Conservation (phyloP, 2,113 vertebrate genomes). For the Pheucticus melanocephalus region DNA sequence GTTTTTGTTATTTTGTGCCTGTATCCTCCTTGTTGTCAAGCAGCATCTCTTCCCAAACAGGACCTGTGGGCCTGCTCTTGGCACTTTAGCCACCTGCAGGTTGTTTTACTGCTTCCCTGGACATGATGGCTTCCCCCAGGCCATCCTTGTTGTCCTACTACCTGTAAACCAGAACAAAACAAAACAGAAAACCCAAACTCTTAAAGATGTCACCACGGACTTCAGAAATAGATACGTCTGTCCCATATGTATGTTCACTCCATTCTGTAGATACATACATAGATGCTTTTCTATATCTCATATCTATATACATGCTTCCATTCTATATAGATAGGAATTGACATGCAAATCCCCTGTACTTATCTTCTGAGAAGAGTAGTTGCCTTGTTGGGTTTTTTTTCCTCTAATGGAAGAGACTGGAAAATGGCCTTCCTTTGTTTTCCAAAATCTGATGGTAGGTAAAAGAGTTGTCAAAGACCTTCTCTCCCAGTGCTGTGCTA, state of each 20-base stretch:
- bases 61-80: background rate
- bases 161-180: fast-evolving
- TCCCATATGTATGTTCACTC: background rate
- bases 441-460: fast-evolving
- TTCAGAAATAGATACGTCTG: background rate
- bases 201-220: background rate
- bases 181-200: background rate
- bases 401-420: background rate
- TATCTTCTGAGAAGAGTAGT: background rate
- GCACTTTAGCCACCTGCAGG: background rate
- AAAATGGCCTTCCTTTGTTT: background rate
- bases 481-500: background rate
- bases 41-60: background rate
- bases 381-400: background rate
- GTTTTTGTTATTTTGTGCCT: background rate
- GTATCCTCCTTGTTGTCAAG: background rate
- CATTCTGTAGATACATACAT: background rate
- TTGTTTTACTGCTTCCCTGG: background rate
- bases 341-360: background rate
- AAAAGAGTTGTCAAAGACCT: background rate
- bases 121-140: background rate
- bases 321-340: background rate
- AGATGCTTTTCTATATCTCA: background rate
- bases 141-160: background rate
- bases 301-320: background rate